Evolutionary conservation across 2,113 vertebrate genomes (phyloP).

Genomic region (Cyphomyrus plagiostoma): DNA sequence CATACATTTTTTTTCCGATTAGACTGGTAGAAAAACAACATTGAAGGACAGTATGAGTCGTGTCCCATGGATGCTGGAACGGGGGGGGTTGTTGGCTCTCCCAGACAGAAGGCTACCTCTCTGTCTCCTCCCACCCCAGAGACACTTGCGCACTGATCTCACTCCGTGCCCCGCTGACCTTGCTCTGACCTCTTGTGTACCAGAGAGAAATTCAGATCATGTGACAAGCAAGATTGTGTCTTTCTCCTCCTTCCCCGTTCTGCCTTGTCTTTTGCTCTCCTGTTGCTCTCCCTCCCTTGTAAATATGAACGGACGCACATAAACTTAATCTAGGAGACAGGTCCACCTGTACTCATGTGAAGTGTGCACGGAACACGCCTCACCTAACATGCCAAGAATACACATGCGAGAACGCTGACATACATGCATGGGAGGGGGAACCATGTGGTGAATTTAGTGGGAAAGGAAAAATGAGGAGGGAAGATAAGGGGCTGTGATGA

Average conservation of each 20-base stretch:
- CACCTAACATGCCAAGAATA: neutral
- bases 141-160: neutral
- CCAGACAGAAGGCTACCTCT: neutral
- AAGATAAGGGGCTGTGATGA: slow-evolving; percentile 63
- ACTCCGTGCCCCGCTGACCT: neutral
- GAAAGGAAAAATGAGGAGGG: slow-evolving; percentile 29
- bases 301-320: neutral
- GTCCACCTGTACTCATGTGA: neutral
- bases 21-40: neutral
- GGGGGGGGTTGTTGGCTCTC: neutral
- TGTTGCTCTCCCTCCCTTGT: neutral
- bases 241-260: neutral
- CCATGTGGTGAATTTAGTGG: neutral
- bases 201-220: neutral
- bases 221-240: slow-evolving; percentile 11
- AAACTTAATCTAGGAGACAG: neutral
- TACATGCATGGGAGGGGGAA: neutral
- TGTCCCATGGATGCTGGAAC: neutral
- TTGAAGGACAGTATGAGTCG: neutral
- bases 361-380: neutral
- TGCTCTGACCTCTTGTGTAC: neutral
- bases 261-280: neutral
- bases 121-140: too few species aligned
- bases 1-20: neutral
- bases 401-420: neutral